These are phyloP conservation scores for Pangasianodon gigas DNA, from an alignment of 2,113 vertebrate species.

Conservation along the genomic window DNA sequence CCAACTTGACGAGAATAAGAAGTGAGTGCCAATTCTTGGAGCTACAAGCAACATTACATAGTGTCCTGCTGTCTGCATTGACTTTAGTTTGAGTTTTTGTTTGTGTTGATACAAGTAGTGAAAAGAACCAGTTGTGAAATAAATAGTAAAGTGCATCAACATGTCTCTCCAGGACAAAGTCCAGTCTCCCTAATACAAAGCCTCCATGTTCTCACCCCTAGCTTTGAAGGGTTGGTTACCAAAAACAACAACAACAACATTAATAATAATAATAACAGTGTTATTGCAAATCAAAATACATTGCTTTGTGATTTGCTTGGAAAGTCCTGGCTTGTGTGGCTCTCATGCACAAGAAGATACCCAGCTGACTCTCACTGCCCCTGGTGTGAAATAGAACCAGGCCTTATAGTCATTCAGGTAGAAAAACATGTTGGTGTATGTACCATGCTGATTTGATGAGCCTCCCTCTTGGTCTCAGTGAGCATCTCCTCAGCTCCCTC, in stretches of 20 bases:
- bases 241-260: not conserved
- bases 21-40: not conserved
- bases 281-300: not conserved
- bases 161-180: not conserved
- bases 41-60: not conserved
- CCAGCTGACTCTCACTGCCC: not conserved
- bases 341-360: not conserved
- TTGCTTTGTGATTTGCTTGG: not conserved
- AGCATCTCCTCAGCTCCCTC: constrained; percentile 76
- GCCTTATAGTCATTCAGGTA: no score
- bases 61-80: not conserved
- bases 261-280: not conserved
- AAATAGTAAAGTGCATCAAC: not conserved
- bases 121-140: not conserved
- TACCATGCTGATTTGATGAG: constrained; percentile 64
- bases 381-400: not conserved
- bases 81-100: not conserved
- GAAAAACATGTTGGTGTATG: not conserved
- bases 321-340: not conserved
- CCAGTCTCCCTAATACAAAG: not conserved
- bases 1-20: not conserved
- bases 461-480: constrained; percentile 73
- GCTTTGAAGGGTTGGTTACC: not conserved
- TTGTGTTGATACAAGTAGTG: not conserved
- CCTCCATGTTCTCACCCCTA: not conserved